These are phyloP conservation scores for Dendronephthya gigantea DNA, from an alignment of 64 coral and sea anemone genomes.

Conservation along the genomic window DNA sequence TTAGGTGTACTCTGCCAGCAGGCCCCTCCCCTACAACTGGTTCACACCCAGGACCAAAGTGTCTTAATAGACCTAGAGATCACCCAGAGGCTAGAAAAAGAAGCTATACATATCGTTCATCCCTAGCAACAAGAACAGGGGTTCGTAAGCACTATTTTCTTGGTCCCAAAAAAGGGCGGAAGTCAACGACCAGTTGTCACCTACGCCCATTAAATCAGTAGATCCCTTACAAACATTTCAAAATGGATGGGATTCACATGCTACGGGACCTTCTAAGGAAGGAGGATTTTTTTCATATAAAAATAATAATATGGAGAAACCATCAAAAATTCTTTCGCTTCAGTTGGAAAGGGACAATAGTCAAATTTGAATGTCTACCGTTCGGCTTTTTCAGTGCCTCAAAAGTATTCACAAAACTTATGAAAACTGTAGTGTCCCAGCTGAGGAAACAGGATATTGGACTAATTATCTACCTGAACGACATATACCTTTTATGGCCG, in stretches of 20 bases:
- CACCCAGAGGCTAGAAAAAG: conserved; percentile 42
- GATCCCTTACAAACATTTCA: conserved; percentile 30
- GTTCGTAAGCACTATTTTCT: conserved; percentile 41
- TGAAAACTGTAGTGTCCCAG: too few relatives aligned
- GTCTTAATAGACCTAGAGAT: not conserved
- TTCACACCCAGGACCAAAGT: not conserved
- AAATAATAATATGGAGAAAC: not conserved
- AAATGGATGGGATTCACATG: conserved; percentile 32
- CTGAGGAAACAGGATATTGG: too few relatives aligned
- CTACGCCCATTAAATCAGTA: conserved; percentile 39
- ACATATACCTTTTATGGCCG: too few relatives aligned
- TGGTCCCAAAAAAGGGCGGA: conserved; percentile 45
- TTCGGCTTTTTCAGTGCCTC: too few relatives aligned
- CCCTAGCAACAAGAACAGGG: conserved; percentile 22
- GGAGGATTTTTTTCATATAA: conserved; percentile 43
- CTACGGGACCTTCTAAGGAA: conserved; percentile 42
- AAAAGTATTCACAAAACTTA: too few relatives aligned
- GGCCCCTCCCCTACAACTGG: not conserved
- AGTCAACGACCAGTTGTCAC: conserved; percentile 35
- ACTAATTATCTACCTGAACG: too few relatives aligned
- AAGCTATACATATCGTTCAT: conserved; percentile 31
- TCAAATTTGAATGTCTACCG: too few relatives aligned
- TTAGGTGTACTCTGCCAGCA: not conserved
- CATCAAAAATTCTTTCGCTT: too few relatives aligned
- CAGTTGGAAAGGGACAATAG: too few relatives aligned